Percentiles rank a stretch among this genome's conserved stretches.
Conservation (phyloP, 2,113 vertebrate genomes). For the Pristiophorus japonicus region DNA sequence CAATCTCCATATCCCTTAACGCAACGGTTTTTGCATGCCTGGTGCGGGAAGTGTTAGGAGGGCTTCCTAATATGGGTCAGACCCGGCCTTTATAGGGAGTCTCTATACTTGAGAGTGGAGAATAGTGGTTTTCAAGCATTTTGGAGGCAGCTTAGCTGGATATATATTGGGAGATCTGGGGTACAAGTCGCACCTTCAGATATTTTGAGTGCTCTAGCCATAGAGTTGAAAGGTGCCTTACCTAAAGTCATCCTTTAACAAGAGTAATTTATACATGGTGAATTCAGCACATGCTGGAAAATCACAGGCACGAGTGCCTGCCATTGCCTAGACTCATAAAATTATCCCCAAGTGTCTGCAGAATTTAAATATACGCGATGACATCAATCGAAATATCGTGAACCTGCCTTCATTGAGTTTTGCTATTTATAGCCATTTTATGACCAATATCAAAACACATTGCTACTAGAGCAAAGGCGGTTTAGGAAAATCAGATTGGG, state of each 20-base stretch:
- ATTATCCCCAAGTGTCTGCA: not conserved
- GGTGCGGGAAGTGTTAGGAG: not conserved
- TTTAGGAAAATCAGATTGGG: not conserved
- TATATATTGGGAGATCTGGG: not conserved
- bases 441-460: not conserved
- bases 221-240: not conserved
- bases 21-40: too few species aligned
- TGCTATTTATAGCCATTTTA: not conserved
- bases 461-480: not conserved
- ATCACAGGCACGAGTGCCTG: not conserved
- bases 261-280: not conserved
- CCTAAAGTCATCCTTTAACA: not conserved
- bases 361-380: not conserved
- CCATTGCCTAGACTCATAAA: not conserved
- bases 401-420: too few species aligned
- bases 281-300: not conserved
- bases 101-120: not conserved
- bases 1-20: too few species aligned
- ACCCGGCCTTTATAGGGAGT: not conserved
- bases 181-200: not conserved
- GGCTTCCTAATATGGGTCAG: not conserved
- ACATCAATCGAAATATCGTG: not conserved
- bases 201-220: not conserved
- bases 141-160: not conserved
- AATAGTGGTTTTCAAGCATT: not conserved